Evolutionary conservation across 1,140 invertebrate genomes (phyloP).

Genomic region (Aphaenogaster floridana): DNA sequence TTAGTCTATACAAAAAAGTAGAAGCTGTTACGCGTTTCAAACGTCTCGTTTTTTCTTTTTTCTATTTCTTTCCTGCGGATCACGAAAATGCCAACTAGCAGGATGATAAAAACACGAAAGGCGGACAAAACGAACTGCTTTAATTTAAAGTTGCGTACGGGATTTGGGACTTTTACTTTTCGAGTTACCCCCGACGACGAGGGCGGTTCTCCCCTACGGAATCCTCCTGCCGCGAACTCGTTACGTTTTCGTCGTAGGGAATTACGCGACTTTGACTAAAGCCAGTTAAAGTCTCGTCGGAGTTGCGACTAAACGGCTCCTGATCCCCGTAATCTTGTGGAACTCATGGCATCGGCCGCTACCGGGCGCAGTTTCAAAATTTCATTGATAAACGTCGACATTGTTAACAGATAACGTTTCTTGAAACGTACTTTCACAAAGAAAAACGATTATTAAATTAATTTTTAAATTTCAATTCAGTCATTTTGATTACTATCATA

Average conservation of each 20-base stretch:
- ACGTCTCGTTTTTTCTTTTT: not conserved
- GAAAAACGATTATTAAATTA: not conserved
- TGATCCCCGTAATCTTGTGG: conserved; percentile 75
- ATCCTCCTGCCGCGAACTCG: conserved; percentile 73
- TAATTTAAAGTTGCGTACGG: conserved; percentile 80
- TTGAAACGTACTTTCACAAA: not conserved
- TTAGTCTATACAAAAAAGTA: not conserved
- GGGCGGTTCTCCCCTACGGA: conserved; percentile 43
- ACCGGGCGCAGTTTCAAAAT: conserved; percentile 69
- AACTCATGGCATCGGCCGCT: conserved; percentile 66
- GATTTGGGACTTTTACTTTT: conserved; percentile 77
- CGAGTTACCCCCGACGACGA: conserved; percentile 60
- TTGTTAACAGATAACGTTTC: conserved; percentile 41
- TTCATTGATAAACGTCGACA: conserved; percentile 74
- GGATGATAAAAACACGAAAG: conserved; percentile 61
- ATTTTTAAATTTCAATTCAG: not conserved
- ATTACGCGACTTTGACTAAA: conserved; percentile 76
- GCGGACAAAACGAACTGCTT: conserved; percentile 72
- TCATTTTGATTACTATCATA: not conserved
- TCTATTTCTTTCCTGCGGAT: not conserved
- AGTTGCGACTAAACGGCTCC: conserved; percentile 74
- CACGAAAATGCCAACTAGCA: conserved; percentile 61
- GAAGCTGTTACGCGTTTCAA: conserved; percentile 30
- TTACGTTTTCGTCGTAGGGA: conserved; percentile 74
- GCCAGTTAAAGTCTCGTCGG: conserved; percentile 75